Base-by-base conservation (phyloP, 2,797 vertebrate genomes). In the Psittacula echo region DNA sequence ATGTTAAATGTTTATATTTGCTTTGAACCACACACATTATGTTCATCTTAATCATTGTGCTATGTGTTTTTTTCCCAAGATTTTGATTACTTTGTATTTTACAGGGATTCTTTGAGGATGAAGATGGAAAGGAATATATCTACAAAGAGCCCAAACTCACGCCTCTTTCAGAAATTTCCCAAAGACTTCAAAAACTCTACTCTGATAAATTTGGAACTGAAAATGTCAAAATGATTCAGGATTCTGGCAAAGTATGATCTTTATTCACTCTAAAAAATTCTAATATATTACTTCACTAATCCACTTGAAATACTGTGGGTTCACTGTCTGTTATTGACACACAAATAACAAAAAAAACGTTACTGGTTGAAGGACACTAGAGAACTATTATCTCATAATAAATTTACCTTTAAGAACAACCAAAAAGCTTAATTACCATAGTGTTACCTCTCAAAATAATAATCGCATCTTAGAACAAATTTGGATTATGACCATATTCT, bases 111-210 rank as follows among this genome's bases (percentile, higher is more conserved):
- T 99, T 99, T 91, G 99, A 99, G 97, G 99, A 99, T 81, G 99
- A 99, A 95, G 99, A 99, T 67, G 99, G 99, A 64, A 99, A 99
- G 84, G 99, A 99, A 79, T 99, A 99, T 94, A 99, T 99, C 97
- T 99, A 99, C 97, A 99, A 99, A 97, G 99, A 99, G 90, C 99
- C 99, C 34, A 99, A 99, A 96, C 99, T 99, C 94, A 99, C 99
- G 0, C 99, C 99, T 26, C 98, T 99, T 58, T 99, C 99, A 3
- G 99, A 99, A 98, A 99, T 99, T 90, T 99, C 99, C 71, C 99
- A 99, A 96, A 98, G 99, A 74, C 98, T 99, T 53, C 98, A 99
- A 54, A 99, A 99, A 87, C 99, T 99, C 65, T 99, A 99, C 97
- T 99, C 99, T 0, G 99, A 99, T 97, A 99, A 99, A 97, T 99